Conservation (phyloP, 2,797 vertebrate species). For the Hypotaenidia philippensis region DNA sequence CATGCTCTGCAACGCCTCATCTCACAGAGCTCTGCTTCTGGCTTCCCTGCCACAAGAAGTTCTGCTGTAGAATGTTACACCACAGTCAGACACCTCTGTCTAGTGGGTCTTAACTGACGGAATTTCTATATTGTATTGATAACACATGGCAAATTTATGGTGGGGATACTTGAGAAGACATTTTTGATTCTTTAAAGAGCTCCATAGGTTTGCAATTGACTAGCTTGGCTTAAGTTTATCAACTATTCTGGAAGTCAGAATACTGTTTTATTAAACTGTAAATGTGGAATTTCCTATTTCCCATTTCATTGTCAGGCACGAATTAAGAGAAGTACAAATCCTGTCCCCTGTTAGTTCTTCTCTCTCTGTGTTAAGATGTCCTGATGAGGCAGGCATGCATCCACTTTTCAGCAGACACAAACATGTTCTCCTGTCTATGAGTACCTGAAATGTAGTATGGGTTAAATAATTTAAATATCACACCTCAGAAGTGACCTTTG, state of each 20-base stretch:
- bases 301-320: not conserved
- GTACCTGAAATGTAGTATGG: not conserved
- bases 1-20: accelerated
- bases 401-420: not conserved
- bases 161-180: not conserved
- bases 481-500: not conserved
- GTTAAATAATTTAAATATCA: not conserved
- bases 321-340: not conserved
- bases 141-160: no score
- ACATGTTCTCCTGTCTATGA: not conserved
- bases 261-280: not conserved
- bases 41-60: not conserved
- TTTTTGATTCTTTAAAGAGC: not conserved
- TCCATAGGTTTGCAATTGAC: not conserved
- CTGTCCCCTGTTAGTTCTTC: not conserved
- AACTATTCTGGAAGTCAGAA: not conserved
- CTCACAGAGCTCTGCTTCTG: not conserved
- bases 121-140: not conserved
- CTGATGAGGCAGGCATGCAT: not conserved
- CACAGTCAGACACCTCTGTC: not conserved
- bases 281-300: not conserved
- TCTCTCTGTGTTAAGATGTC: not conserved
- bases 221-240: not conserved
- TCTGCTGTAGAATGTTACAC: not conserved
- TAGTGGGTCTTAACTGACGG: accelerated